These are phyloP conservation scores for Chroicocephalus ridibundus DNA, from an alignment of 2,113 vertebrate species.

Conservation along the genomic window DNA sequence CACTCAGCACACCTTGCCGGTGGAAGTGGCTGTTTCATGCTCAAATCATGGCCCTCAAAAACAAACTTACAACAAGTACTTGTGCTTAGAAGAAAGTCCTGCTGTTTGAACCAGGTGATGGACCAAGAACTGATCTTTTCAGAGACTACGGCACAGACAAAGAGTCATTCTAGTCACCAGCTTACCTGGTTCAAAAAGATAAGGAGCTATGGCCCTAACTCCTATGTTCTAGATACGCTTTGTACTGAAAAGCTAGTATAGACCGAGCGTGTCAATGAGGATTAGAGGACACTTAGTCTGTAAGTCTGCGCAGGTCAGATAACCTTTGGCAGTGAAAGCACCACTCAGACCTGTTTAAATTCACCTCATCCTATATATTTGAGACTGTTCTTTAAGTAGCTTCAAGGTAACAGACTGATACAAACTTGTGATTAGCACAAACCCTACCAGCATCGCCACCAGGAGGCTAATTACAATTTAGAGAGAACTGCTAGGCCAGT, in stretches of 20 bases:
- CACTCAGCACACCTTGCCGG: background rate
- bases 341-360: background rate
- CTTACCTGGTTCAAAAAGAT: background rate
- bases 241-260: fast-evolving
- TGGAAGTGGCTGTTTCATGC: background rate
- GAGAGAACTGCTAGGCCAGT: background rate
- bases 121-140: background rate
- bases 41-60: background rate
- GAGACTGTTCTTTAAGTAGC: background rate
- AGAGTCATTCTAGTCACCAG: background rate
- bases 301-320: background rate
- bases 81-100: background rate
- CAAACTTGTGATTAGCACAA: background rate
- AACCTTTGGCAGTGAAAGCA: background rate
- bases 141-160: background rate
- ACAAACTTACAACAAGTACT: background rate
- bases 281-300: background rate
- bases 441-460: background rate
- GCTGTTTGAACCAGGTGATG: background rate
- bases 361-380: background rate
- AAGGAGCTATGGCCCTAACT: background rate
- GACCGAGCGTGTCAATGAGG: background rate
- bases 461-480: background rate
- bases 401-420: background rate
- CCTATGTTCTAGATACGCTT: fast-evolving